Base-by-base conservation (phyloP, 2,888 invertebrate species). In the Xanthia togata region DNA sequence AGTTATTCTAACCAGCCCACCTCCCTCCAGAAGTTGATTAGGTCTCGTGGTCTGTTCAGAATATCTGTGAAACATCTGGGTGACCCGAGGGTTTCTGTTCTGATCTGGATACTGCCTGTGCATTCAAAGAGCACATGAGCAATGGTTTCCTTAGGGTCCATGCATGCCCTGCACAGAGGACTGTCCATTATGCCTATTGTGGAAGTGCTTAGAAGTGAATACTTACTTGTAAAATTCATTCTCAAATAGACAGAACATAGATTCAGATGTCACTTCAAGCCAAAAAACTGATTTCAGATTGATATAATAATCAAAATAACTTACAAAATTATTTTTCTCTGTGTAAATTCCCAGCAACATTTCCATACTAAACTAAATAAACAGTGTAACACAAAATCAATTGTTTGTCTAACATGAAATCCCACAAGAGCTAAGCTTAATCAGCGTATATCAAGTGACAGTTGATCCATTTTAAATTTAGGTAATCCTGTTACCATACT, bases 391-490 rank as follows among this genome's bases (percentile, higher is more conserved):
- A 57, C 35, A 60, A 76, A 77, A 81, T 78, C 55, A 78, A 83
- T 85, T 82, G 78, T 73, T 62, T 85, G 76, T 70, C 63, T 74
- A 79, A 79, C 44, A 26, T 75, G 90, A 90, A 90, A 72, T 84
- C 90, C 69, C 80, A 90, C 84, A 88, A 87, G 35, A 53, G 75
- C 76, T 76, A 75, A 82, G 60, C 70, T 84, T 82, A 69, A 75
- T 82, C 80, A 79, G 68, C 44, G 64, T 69, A 73, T 90, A 91
- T 91, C 89, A 79, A 75, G 79, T 91, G 65, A 80, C 90, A 60
- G 62, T 64, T 85, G 84, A 88, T 86, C 89, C 88, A 79, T 75
- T 84, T 86, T 81, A 67, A 76, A 76, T 73, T 84, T 75, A 69
- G 73, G 76, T 88, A 88, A 90, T 87, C 83, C 83, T 81, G 81